Conservation (phyloP, 1,140 invertebrate species). For the Dendroctonus ponderosae region DNA sequence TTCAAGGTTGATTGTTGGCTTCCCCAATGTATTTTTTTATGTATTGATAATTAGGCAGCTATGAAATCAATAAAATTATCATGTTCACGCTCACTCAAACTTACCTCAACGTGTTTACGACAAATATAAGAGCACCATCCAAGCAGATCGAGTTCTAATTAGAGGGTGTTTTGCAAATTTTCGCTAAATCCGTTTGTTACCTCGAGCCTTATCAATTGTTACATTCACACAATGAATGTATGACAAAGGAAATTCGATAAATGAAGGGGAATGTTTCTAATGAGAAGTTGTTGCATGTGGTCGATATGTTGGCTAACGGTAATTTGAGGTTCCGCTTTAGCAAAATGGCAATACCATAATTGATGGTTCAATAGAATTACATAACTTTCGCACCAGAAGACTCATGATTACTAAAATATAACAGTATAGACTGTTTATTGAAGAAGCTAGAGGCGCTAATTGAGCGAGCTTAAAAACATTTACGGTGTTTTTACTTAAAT, state of each 20-base stretch:
- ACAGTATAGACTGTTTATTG: no score
- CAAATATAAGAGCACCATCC: no score
- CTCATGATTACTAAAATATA: no score
- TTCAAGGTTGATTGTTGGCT: no score
- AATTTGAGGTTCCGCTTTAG: conserved; percentile 10
- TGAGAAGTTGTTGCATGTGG: conserved; percentile 22
- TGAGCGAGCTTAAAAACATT: no score
- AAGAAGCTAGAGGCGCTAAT: no score
- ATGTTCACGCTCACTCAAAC: no score
- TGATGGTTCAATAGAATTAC: neutral
- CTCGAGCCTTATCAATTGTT: conserved; percentile 15
- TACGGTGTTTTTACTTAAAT: no score
- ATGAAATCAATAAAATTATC: no score
- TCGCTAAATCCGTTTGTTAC: neutral
- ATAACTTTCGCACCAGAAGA: neutral
- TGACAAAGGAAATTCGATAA: conserved; percentile 26
- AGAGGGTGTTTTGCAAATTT: conserved; percentile 12
- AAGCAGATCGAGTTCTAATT: neutral
- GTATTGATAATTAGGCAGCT: no score
- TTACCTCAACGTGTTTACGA: no score
- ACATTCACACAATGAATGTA: conserved; percentile 4
- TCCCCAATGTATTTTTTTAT: no score
- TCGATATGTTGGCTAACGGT: conserved; percentile 13
- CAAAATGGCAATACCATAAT: neutral
- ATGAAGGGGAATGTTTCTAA: conserved; percentile 20